Evolutionary conservation across 2,888 invertebrate genomes (phyloP), one percentile per base, ranked within the genome.

Genomic region (Osedax fenrisi): DNA sequence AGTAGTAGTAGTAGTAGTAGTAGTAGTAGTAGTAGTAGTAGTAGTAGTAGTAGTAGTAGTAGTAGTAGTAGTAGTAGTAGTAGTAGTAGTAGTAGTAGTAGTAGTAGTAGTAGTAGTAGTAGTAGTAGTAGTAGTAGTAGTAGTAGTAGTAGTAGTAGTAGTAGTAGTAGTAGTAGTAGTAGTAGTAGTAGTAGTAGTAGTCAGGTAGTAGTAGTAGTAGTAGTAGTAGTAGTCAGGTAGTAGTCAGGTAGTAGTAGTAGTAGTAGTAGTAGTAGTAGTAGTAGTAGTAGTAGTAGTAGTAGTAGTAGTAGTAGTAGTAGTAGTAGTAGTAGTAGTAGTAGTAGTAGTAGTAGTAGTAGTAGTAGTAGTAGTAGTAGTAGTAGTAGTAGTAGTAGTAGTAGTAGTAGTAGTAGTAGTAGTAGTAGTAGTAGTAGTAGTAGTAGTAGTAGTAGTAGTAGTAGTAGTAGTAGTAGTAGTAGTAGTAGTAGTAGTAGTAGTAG

Each of bases 251-350:
- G 70, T 74, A 74, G 70, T 73, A 74, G 27, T 73, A 74, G 70
- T 27, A 74, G 70, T 74, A 74, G 70, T 74, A 74, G 70, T 74
- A 74, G 27, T 74, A 74, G 70, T 74, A 74, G 70, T 74, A 74
- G 70, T 74, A 74, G 70, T 74, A 74, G 17, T 73, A 73, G 66
- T 73, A 73, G 66, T 72, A 73, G 66, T 73, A 73, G 66, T 73
- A 73, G 66, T 73, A 73, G 27, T 70, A 73, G 73, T 69, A 74
- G 70, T 74, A 74, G 70, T 74, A 74, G 70, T 74, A 74, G 70
- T 74, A 74, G 17, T 73, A 73, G 66, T 73, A 73, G 66, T 72
- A 73, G 66, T 73, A 73, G 66, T 73, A 73, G 66, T 73, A 73
- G 27, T 70, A 73, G 73, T 69, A 73, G 66, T 73, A 73, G 66